Conservation (phyloP, 2,113 vertebrate species). For the Caretta caretta region DNA sequence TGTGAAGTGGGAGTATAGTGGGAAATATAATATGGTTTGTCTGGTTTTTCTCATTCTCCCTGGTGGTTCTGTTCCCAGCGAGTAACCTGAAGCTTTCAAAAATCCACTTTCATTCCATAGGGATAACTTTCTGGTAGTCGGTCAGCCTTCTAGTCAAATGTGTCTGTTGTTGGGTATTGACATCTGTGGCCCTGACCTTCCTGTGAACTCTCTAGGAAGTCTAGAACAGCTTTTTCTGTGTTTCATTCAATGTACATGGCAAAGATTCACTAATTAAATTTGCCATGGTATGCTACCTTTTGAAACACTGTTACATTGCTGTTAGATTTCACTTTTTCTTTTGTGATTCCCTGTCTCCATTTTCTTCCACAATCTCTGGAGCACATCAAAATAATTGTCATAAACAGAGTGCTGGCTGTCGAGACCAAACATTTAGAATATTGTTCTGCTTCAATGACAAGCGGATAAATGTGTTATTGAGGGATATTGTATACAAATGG, state of each 20-base stretch:
- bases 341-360: fast-evolving
- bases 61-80: constrained; percentile 29
- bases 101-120: neutral
- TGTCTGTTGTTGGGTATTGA: neutral
- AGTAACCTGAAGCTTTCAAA: constrained; percentile 25
- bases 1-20: constrained; percentile 6
- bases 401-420: constrained; percentile 1
- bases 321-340: neutral
- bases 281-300: neutral
- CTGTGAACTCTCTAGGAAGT: constrained; percentile 49
- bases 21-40: constrained; percentile 51
- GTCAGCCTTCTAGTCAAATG: constrained; percentile 35
- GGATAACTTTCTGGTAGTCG: neutral
- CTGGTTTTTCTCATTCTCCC: neutral
- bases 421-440: constrained; percentile 15
- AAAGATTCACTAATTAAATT: neutral
- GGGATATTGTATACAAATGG: constrained; percentile 15
- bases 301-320: neutral
- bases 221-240: neutral
- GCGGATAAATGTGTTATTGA: constrained; percentile 11
- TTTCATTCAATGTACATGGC: neutral
- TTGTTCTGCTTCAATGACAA: constrained; percentile 22
- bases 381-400: constrained; percentile 7
- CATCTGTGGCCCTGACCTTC: constrained; percentile 54
- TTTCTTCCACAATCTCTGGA: neutral